These are phyloP conservation scores for Alethe castanea DNA, from an alignment of 2,113 vertebrate genomes.

Conservation along the genomic window DNA sequence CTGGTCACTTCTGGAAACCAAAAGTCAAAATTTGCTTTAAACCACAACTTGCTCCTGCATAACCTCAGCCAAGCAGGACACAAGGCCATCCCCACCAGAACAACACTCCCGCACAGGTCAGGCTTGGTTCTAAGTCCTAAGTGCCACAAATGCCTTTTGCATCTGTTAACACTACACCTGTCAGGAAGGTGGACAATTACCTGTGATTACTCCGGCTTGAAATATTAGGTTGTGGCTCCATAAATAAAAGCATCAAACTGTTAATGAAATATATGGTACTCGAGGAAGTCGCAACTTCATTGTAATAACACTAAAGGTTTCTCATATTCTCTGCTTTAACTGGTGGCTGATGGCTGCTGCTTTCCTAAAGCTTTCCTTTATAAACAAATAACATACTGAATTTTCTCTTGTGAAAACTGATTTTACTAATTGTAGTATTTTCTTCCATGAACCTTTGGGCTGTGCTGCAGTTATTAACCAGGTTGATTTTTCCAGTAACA, in stretches of 20 bases:
- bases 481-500: neutral
- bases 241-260: neutral
- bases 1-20: neutral
- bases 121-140: neutral
- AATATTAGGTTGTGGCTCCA: neutral
- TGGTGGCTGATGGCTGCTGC: neutral
- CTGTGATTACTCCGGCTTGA: neutral
- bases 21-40: neutral
- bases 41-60: neutral
- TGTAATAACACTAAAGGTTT: neutral
- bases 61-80: neutral
- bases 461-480: neutral
- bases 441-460: neutral
- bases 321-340: neutral
- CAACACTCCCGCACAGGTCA: neutral
- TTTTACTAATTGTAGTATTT: neutral
- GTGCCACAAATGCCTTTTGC: fast-evolving
- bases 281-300: neutral
- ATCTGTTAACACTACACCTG: neutral
- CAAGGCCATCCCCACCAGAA: neutral
- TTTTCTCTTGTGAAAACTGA: neutral
- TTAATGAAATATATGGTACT: neutral
- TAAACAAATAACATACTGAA: neutral
- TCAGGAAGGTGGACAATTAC: neutral
- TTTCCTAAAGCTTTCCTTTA: neutral